phyloP scores from a whole-genome alignment of 2,113 vertebrate genomes.

The Callorhinus ursinus region DNA sequence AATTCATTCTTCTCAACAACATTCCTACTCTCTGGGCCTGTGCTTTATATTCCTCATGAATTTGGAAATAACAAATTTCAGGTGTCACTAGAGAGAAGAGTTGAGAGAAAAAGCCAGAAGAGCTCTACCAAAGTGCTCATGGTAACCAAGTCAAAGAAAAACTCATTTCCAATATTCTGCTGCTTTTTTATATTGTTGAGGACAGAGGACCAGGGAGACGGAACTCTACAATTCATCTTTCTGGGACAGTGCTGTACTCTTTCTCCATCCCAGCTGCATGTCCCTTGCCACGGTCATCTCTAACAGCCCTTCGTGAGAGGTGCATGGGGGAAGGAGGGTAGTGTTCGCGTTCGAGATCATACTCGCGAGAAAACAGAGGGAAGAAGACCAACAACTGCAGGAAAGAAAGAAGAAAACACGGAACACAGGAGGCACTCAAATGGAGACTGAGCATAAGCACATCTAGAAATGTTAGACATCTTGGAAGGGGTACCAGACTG shows the following conservation, averaged over 20 bases:
- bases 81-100: background rate
- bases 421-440: background rate
- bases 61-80: background rate
- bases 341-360: background rate
- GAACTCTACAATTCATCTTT: background rate
- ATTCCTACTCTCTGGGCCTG: background rate
- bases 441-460: background rate
- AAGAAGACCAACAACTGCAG: background rate
- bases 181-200: background rate
- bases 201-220: background rate
- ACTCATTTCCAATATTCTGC: background rate
- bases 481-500: background rate
- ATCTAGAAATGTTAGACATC: background rate
- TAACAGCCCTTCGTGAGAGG: background rate
- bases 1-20: background rate
- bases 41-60: background rate
- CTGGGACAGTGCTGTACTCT: background rate
- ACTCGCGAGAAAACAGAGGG: background rate
- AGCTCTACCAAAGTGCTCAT: background rate
- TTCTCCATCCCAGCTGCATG: background rate
- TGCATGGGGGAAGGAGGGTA: rapidly evolving
- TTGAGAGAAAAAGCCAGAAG: background rate
- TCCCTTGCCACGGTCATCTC: background rate
- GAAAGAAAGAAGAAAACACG: background rate
- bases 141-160: background rate